Evolutionary conservation across 2,797 vertebrate species (phyloP).

Genomic region (Anguilla marmorata): DNA sequence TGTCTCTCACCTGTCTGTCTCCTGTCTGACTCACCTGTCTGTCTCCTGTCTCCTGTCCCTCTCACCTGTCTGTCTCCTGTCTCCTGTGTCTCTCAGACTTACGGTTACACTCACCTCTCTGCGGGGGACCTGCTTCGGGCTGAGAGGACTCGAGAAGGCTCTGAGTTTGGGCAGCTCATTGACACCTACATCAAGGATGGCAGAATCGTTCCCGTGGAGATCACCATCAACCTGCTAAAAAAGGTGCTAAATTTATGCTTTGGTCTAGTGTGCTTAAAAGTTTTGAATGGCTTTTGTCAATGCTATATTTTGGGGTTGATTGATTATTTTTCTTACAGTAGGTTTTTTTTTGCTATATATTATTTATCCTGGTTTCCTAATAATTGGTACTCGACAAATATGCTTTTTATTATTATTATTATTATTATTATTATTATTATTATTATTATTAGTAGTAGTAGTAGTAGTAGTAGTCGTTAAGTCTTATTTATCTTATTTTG

Average conservation of each 20-base stretch:
- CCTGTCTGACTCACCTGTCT: too few relatives aligned
- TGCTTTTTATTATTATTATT: background rate
- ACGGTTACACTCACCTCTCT: slow-evolving; percentile 90
- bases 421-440: too few relatives aligned
- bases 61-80: too few relatives aligned
- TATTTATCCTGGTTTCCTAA: background rate
- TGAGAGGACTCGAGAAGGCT: slow-evolving; percentile 83
- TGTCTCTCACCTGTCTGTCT: too few relatives aligned
- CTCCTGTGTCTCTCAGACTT: slow-evolving; percentile 71
- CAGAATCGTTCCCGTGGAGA: slow-evolving; percentile 93
- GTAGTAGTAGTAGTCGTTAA: too few relatives aligned
- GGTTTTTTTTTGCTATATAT: background rate
- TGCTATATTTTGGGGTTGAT: background rate
- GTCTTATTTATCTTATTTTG: too few relatives aligned
- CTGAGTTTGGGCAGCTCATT: slow-evolving; percentile 90
- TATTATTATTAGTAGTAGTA: too few relatives aligned
- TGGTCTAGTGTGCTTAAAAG: background rate
- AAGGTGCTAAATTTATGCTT: slow-evolving; percentile 74
- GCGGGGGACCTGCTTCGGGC: slow-evolving; percentile 92
- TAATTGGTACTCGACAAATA: background rate
- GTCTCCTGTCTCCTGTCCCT: too few relatives aligned
- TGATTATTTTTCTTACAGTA: background rate
- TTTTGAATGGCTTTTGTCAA: background rate
- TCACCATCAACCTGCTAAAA: slow-evolving; percentile 89
- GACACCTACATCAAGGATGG: slow-evolving; percentile 90